These are phyloP conservation scores for Branchellion lobata DNA, from an alignment of 2,888 invertebrate genomes.

Conservation along the genomic window DNA sequence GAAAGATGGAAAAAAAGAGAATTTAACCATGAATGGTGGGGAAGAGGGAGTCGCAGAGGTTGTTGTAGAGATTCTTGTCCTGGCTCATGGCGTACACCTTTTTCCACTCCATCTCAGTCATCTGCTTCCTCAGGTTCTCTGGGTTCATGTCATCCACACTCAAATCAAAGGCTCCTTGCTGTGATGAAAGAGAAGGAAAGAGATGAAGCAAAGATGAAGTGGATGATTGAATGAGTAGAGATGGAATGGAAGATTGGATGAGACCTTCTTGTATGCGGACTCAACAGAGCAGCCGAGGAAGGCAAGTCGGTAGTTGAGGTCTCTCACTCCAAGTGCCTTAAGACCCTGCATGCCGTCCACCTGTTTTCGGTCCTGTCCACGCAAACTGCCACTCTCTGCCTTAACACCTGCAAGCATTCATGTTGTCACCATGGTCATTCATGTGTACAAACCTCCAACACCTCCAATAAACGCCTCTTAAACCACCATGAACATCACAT, in stretches of 20 bases:
- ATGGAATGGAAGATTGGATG: background rate
- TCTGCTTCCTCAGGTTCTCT: constrained; percentile 86
- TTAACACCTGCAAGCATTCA: constrained; percentile 68
- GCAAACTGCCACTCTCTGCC: constrained; percentile 69
- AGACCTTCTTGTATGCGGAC: constrained; percentile 74
- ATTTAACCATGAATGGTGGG: constrained; percentile 89
- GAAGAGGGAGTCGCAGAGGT: constrained; percentile 86
- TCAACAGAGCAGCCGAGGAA: constrained; percentile 91
- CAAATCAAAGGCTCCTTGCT: constrained; percentile 51
- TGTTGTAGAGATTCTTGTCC: constrained; percentile 82
- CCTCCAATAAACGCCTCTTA: background rate
- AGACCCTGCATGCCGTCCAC: constrained; percentile 79
- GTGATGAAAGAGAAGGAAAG: background rate
- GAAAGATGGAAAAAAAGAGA: no score
- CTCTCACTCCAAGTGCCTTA: constrained; percentile 81
- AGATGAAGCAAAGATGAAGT: background rate
- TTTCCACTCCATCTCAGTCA: constrained; percentile 78
- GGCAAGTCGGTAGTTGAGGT: constrained; percentile 82
- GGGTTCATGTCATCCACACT: constrained; percentile 87
- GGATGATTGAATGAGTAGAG: background rate
- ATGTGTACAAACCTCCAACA: background rate
- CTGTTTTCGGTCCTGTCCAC: constrained; percentile 67
- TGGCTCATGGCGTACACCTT: constrained; percentile 95
- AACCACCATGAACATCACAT: no score
- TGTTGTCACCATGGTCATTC: background rate